Percentiles rank a stretch among this genome's conserved stretches.
Evolutionary conservation across 2,888 invertebrate genomes (phyloP).

Genomic region (Euproctis similis): DNA sequence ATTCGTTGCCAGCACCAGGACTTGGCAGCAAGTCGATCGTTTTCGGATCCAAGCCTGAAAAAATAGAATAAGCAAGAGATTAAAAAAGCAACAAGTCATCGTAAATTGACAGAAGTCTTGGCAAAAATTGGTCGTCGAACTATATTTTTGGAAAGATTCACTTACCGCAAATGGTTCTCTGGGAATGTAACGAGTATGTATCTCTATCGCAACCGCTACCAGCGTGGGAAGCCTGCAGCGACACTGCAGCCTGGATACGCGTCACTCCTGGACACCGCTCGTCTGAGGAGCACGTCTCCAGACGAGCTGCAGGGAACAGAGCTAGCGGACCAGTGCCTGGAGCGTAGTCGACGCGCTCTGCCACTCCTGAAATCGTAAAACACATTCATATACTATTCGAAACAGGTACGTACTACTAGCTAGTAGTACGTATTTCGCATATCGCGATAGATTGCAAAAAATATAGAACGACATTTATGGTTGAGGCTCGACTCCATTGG

Average conservation of each 20-base stretch:
- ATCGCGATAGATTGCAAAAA: too few relatives aligned
- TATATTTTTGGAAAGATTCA: too few relatives aligned
- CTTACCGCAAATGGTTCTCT: conserved; percentile 88
- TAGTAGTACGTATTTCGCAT: too few relatives aligned
- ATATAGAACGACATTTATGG: too few relatives aligned
- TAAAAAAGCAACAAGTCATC: too few relatives aligned
- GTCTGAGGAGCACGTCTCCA: conserved; percentile 93
- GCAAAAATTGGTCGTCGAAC: too few relatives aligned
- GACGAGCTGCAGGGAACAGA: conserved; percentile 90
- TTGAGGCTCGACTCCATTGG: too few relatives aligned
- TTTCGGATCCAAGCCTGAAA: conserved; percentile 80
- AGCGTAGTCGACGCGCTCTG: conserved; percentile 90
- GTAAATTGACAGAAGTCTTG: background rate
- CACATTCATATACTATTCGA: too few relatives aligned
- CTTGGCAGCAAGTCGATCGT: conserved; percentile 91
- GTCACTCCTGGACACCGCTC: conserved; percentile 87
- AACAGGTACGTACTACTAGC: too few relatives aligned
- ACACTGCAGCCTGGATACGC: conserved; percentile 77
- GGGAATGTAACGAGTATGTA: conserved; percentile 90
- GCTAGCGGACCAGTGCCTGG: conserved; percentile 88
- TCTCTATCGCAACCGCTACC: conserved; percentile 97
- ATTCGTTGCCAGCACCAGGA: conserved; percentile 85
- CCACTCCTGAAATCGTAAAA: conserved; percentile 79
- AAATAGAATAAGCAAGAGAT: background rate
- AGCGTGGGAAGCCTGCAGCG: conserved; percentile 88